Percentiles rank a stretch among this genome's conserved stretches.
phyloP scores from a whole-genome alignment of 1,140 invertebrate species.

The Tachypleus tridentatus region DNA sequence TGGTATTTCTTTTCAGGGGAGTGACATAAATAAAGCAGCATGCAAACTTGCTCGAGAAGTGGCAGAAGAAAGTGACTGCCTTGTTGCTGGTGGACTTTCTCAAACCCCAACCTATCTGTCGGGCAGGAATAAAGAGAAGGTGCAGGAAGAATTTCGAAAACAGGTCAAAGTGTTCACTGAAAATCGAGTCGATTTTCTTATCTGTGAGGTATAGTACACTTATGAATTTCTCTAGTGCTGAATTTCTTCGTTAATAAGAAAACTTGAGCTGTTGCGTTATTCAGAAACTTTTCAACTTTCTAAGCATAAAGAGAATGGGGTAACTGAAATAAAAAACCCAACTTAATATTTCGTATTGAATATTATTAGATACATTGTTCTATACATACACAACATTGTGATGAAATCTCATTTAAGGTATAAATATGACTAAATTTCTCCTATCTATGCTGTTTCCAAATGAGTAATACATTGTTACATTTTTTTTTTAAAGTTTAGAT shows the following conservation, averaged over 20 bases:
- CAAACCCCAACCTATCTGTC: constrained; percentile 35
- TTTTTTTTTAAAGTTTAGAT: too few species aligned
- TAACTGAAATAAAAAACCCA: too few species aligned
- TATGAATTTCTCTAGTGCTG: too few species aligned
- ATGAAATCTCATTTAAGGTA: too few species aligned
- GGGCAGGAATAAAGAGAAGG: constrained; percentile 24
- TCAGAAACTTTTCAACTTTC: constrained; percentile 2
- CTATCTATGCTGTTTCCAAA: too few species aligned
- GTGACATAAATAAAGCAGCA: constrained; percentile 31
- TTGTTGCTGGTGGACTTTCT: constrained; percentile 31
- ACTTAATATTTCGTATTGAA: too few species aligned
- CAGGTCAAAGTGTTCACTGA: constrained; percentile 35
- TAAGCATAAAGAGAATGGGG: too few species aligned
- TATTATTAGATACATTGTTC: too few species aligned
- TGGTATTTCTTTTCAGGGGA: constrained; percentile 22
- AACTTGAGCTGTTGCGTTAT: not conserved
- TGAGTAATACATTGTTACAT: too few species aligned
- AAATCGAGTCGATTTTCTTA: constrained; percentile 34
- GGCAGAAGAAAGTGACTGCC: constrained; percentile 31
- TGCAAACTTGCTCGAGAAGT: constrained; percentile 32
- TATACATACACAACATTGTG: too few species aligned
- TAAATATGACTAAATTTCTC: too few species aligned
- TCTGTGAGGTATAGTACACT: constrained; percentile 32
- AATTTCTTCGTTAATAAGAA: too few species aligned
- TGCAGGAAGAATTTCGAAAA: constrained; percentile 32